Evolutionary conservation across 2,113 vertebrate species (phyloP).

Genomic region (Myodes glareolus): DNA sequence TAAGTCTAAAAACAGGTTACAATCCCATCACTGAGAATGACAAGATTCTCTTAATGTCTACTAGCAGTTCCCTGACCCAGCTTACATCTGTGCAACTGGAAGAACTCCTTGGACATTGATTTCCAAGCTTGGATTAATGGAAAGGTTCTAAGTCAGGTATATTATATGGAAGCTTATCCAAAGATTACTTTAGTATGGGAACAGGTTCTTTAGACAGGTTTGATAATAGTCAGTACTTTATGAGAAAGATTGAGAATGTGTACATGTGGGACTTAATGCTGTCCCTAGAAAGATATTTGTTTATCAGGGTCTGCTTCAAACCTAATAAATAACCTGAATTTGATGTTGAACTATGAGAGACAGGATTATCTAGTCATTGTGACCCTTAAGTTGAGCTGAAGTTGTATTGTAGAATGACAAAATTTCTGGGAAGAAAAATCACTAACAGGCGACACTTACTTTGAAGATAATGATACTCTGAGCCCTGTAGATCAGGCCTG

Average conservation of each 20-base stretch:
- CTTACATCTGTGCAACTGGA: slow-evolving; percentile 71
- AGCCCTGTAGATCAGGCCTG: background rate
- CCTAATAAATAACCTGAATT: background rate
- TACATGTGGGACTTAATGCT: slow-evolving; percentile 63
- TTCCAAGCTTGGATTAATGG: slow-evolving; percentile 66
- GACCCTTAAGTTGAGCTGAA: background rate
- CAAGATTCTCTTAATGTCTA: slow-evolving; percentile 40
- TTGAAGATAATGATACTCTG: background rate
- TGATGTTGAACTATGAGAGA: slow-evolving; percentile 64
- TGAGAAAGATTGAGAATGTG: slow-evolving; percentile 58
- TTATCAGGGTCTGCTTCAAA: slow-evolving; percentile 30
- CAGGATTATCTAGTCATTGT: slow-evolving; percentile 65
- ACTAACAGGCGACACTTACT: background rate
- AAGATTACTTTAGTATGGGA: slow-evolving; percentile 74
- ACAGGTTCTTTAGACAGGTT: slow-evolving; percentile 67
- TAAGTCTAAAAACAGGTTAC: slow-evolving; percentile 64
- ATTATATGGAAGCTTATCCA: rapidly evolving
- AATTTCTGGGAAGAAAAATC: background rate
- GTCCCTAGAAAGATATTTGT: slow-evolving; percentile 23
- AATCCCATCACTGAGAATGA: slow-evolving; percentile 19
- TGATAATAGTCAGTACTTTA: slow-evolving; percentile 62
- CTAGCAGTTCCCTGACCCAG: background rate
- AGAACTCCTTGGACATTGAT: background rate
- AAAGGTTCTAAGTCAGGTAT: slow-evolving; percentile 66
- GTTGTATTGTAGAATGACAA: background rate